Percentiles rank a stretch among this genome's conserved stretches.
phyloP scores from a whole-genome alignment of 2,113 vertebrate genomes.

The Microtus montanus region DNA sequence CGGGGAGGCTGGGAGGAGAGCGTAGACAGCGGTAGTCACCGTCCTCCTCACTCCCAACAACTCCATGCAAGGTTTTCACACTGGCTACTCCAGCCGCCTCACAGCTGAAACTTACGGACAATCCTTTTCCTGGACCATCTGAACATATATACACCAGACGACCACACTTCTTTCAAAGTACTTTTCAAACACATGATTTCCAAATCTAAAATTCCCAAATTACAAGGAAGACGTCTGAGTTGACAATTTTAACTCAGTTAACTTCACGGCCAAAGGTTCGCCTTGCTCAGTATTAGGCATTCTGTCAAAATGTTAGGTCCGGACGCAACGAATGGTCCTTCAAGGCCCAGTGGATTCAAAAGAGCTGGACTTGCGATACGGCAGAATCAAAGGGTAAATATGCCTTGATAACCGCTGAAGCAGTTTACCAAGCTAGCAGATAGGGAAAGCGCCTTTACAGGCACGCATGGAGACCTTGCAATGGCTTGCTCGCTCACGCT shows the following conservation, averaged over 20 bases:
- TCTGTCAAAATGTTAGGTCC: neutral
- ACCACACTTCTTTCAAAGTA: neutral
- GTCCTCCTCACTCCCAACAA: constrained; percentile 42
- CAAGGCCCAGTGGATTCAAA: neutral
- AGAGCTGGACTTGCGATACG: neutral
- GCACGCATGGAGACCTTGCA: neutral
- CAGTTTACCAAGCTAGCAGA: neutral
- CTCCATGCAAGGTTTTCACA: neutral
- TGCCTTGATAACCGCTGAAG: neutral
- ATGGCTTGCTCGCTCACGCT: too few relatives aligned
- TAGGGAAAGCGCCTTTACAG: neutral
- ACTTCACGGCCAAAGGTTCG: neutral
- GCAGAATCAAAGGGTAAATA: neutral
- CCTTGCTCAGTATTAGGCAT: neutral
- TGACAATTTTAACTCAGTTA: neutral
- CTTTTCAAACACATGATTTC: constrained; percentile 48
- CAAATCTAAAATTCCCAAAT: constrained; percentile 39
- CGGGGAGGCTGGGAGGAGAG: neutral
- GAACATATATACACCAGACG: neutral
- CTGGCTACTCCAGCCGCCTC: neutral
- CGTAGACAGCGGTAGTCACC: constrained; percentile 41
- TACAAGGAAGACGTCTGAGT: constrained; percentile 9
- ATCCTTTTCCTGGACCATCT: neutral
- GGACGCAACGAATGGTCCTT: neutral
- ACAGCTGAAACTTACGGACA: neutral